phyloP scores from a whole-genome alignment of 2,888 invertebrate genomes.

The Nudaria mundana region DNA sequence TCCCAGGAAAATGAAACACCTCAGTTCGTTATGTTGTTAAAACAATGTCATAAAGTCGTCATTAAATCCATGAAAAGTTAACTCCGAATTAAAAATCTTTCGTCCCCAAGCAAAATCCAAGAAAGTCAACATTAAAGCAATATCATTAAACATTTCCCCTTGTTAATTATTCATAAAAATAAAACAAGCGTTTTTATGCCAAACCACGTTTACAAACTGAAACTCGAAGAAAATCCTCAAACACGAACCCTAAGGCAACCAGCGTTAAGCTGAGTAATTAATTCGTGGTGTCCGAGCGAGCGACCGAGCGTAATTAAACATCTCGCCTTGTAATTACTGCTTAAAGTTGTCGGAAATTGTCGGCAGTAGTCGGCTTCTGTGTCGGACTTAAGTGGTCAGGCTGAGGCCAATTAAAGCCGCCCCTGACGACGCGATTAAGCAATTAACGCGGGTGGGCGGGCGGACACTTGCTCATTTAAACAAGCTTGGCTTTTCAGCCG shows the following conservation, averaged over 20 bases:
- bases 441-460: slow-evolving; percentile 76
- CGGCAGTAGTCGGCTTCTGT: slow-evolving; percentile 54
- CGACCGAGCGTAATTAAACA: slow-evolving; percentile 74
- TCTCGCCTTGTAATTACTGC: slow-evolving; percentile 77
- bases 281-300: slow-evolving; percentile 65
- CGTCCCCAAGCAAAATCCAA: slow-evolving; percentile 8
- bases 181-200: slow-evolving; percentile 24
- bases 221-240: slow-evolving; percentile 38
- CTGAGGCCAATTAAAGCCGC: slow-evolving; percentile 67
- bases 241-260: slow-evolving; percentile 50
- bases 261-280: slow-evolving; percentile 62
- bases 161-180: slow-evolving; percentile 39
- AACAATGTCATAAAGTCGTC: no score
- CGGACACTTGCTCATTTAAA: slow-evolving; percentile 67
- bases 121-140: slow-evolving; percentile 16
- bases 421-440: slow-evolving; percentile 74
- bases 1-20: no score
- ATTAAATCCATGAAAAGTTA: slow-evolving; percentile 1
- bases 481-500: slow-evolving; percentile 55
- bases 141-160: slow-evolving; percentile 37
- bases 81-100: slow-evolving; percentile 4
- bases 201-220: slow-evolving; percentile 18
- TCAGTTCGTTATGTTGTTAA: no score
- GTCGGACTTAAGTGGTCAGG: slow-evolving; percentile 61
- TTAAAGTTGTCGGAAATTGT: slow-evolving; percentile 57